Evolutionary conservation across 1,140 invertebrate species (phyloP).

Genomic region (Bilobella aurantiaca): DNA sequence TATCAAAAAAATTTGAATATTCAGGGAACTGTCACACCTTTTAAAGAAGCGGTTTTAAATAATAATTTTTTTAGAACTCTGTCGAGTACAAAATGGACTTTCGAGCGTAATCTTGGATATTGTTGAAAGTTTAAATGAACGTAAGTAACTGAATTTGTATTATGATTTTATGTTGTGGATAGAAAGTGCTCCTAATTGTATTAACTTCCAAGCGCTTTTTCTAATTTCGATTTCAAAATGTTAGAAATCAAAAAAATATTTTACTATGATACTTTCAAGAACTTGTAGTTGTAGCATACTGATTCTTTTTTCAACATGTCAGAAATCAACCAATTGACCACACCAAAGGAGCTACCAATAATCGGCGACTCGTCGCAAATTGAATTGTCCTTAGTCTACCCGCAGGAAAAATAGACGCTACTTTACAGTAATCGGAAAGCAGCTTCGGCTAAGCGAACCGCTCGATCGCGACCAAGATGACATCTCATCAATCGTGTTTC

Average conservation of each 20-base stretch:
- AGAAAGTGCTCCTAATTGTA: slow-evolving; percentile 8
- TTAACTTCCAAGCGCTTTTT: too few species aligned
- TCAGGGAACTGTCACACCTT: too few species aligned
- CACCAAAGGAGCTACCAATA: slow-evolving; percentile 65
- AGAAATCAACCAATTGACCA: slow-evolving; percentile 72
- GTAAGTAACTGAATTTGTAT: slow-evolving; percentile 48
- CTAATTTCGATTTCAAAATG: too few species aligned
- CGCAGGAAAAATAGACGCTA: slow-evolving; percentile 50
- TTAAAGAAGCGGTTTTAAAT: too few species aligned
- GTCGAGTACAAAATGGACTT: slow-evolving; percentile 69
- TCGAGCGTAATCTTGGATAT: slow-evolving; percentile 81
- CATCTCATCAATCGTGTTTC: slow-evolving; percentile 74
- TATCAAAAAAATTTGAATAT: too few species aligned
- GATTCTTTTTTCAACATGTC: too few species aligned
- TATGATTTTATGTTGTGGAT: background rate
- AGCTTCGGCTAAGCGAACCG: slow-evolving; percentile 61
- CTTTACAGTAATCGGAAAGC: slow-evolving; percentile 72
- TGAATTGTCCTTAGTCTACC: slow-evolving; percentile 62
- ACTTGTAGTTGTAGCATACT: too few species aligned
- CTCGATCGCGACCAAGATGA: slow-evolving; percentile 75
- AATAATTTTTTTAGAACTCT: slow-evolving; percentile 47
- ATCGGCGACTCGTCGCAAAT: slow-evolving; percentile 69
- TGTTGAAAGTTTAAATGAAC: slow-evolving; percentile 69
- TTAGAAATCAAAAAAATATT: too few species aligned
- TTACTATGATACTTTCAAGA: too few species aligned